Evolutionary conservation across 2,888 invertebrate species (phyloP), one percentile per base, ranked within the genome.

Genomic region (Ochlodes sylvanus): DNA sequence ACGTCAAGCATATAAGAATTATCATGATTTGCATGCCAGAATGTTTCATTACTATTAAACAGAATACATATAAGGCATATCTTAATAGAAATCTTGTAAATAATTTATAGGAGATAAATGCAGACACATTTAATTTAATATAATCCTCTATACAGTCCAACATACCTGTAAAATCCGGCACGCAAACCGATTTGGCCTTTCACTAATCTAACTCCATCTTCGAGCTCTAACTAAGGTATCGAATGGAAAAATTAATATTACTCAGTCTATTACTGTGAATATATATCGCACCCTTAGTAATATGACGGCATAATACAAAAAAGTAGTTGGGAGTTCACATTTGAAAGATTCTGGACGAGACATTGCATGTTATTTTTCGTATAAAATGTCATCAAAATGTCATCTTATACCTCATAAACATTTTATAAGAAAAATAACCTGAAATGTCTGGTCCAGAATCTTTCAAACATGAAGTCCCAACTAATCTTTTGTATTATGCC

Each of bases 181-280:
- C 47, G 47, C 60, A 67, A 19, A 42, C 44, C 55, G 42, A n/a
- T 21, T 19, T 12, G 38, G 27, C 27, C 27, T 27, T 42, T 15
- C 17, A 34, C 57, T 42, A 54, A 55, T 60, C 61, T 66, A 66
- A 27, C 5, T 42, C 55, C 32, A 38, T 32, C 41, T 57, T 32
- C 50, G 47, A 52, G 47, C 52, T 50, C 41, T 41, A 41, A 9
- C 55, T 65, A 42, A 52, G 52, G 19, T 60, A 60, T 21, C 34
- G 19, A 54, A 60, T 66, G 80, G 83, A 83, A 81, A 82, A 83
- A 86, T 86, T 87, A 88, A 85, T 79, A 84, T 85, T 89, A 89
- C 81, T 91, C 91, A 91, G 91, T 92, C 91, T 90, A 90, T 90
- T 70, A 71, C 76, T 80, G 80, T 81, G 78, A 60, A 67, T 67